Conservation (phyloP, 2,888 invertebrate genomes). For the Mycalesis mineus region DNA sequence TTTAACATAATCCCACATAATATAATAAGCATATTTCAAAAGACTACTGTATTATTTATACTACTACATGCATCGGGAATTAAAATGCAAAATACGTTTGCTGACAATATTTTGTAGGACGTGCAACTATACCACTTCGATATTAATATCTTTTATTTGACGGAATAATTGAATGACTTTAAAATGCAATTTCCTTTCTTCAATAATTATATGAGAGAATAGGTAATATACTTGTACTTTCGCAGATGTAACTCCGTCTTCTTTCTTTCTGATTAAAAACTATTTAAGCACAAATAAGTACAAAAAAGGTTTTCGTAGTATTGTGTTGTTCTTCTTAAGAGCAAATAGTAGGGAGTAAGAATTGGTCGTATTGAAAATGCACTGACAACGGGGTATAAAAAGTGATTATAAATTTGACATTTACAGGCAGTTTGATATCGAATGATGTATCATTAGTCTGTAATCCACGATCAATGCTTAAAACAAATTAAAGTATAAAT, state of each 20-base stretch:
- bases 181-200: no score
- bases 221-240: no score
- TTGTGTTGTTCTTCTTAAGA: no score
- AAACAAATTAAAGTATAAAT: slow-evolving; percentile 6
- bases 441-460: slow-evolving; percentile 2
- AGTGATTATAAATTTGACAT: background rate
- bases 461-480: background rate
- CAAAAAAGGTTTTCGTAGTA: no score
- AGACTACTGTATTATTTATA: slow-evolving; percentile 7
- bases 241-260: no score
- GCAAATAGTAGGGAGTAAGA: no score
- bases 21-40: background rate
- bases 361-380: background rate
- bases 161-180: background rate
- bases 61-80: background rate
- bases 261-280: no score
- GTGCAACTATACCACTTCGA: background rate
- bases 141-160: background rate
- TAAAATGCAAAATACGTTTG: slow-evolving; percentile 3
- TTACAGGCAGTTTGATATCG: background rate
- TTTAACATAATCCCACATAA: slow-evolving; percentile 5
- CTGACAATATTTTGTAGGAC: background rate
- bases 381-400: background rate
- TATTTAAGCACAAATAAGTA: no score
- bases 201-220: no score